Percentiles rank a stretch among this genome's conserved stretches.
Evolutionary conservation across 1,140 invertebrate species (phyloP).

Genomic region (Pollicipes pollicipes): DNA sequence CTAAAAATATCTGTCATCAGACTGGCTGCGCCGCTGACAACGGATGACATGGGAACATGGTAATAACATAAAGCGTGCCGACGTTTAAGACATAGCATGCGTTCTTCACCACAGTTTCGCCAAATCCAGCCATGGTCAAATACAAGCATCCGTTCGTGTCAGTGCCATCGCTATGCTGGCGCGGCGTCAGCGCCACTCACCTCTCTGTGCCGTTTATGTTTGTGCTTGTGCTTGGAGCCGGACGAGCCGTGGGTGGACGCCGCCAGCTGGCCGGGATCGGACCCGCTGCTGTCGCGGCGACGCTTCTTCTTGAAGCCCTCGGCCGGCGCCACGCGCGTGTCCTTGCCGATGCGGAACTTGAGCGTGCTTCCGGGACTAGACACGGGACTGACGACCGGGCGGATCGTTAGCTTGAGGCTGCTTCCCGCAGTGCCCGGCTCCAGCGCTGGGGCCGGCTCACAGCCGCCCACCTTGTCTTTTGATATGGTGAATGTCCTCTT

Average conservation of each 20-base stretch:
- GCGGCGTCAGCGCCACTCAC: too few species aligned
- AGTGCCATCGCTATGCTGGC: too few species aligned
- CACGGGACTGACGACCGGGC: neutral
- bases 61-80: too few species aligned
- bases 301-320: neutral
- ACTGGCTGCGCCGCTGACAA: too few species aligned
- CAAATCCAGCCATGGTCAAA: too few species aligned
- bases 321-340: neutral
- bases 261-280: neutral
- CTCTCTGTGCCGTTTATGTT: neutral
- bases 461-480: neutral
- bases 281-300: neutral
- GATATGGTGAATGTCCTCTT: neutral
- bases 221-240: neutral
- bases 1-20: too few species aligned
- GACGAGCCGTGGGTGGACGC: neutral
- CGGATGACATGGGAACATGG: too few species aligned
- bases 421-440: too few species aligned
- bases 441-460: neutral
- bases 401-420: too few species aligned
- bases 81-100: too few species aligned
- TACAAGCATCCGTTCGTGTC: too few species aligned
- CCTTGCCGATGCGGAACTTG: slow-evolving; percentile 3
- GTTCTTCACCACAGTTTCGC: too few species aligned
- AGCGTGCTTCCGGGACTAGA: neutral